These are phyloP conservation scores for Pseudotriccus pelzelni DNA, from an alignment of 2,797 vertebrate genomes.

Conservation along the genomic window DNA sequence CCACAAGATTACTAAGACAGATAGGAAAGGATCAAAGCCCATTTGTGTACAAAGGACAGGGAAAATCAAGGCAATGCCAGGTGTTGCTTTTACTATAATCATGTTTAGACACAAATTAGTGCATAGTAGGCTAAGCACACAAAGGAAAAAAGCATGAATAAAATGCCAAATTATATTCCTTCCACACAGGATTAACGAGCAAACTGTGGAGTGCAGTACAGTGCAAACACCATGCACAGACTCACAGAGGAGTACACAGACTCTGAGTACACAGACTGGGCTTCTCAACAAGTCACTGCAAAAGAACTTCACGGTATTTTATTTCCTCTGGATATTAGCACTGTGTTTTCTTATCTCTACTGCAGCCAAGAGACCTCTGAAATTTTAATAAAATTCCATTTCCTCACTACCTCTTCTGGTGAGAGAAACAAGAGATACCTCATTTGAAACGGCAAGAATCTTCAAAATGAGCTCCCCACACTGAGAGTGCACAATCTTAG, in stretches of 20 bases:
- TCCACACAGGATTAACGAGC: background rate
- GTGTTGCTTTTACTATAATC: background rate
- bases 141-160: background rate
- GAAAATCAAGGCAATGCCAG: background rate
- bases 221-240: background rate
- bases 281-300: no score
- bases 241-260: background rate
- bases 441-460: background rate
- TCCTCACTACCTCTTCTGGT: background rate
- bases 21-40: background rate
- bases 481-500: background rate
- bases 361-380: background rate
- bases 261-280: no score
- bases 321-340: background rate
- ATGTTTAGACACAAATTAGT: background rate
- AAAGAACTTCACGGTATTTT: background rate
- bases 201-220: background rate
- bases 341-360: background rate
- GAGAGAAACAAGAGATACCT: background rate
- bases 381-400: background rate
- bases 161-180: background rate
- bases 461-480: background rate
- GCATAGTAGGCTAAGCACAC: background rate
- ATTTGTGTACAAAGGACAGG: background rate
- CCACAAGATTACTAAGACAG: background rate